Percentiles rank a stretch among this genome's conserved stretches.
Evolutionary conservation across 2,888 invertebrate species (phyloP).

Genomic region (Tachina grossa): DNA sequence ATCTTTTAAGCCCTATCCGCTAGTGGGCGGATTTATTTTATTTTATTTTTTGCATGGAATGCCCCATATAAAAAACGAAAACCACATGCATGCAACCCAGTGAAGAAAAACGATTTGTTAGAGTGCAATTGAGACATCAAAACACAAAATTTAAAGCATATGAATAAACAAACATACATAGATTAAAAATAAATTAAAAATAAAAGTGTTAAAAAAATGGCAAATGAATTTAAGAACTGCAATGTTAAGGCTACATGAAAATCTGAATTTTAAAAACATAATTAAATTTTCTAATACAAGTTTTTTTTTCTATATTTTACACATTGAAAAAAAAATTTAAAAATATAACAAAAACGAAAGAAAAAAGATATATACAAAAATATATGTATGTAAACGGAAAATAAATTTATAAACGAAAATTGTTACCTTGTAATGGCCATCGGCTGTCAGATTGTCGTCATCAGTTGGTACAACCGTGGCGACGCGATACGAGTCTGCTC

Average conservation of each 20-base stretch:
- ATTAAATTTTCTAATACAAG: too few relatives aligned
- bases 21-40: too few relatives aligned
- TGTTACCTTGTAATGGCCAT: constrained; percentile 94
- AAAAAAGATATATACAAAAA: constrained; percentile 12
- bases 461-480: constrained; percentile 95
- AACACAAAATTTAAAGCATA: not conserved
- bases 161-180: too few relatives aligned
- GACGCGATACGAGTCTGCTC: constrained; percentile 98
- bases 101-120: constrained; percentile 25
- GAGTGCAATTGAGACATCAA: constrained; percentile 46
- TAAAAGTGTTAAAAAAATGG: constrained; percentile 58
- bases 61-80: not conserved
- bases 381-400: constrained; percentile 15
- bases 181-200: constrained; percentile 19
- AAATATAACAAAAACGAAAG: constrained; percentile 25
- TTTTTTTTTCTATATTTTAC: not conserved
- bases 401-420: constrained; percentile 47
- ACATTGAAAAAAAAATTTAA: constrained; percentile 22
- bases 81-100: constrained; percentile 40
- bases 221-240: constrained; percentile 29
- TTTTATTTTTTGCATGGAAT: too few relatives aligned
- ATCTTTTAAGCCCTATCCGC: too few relatives aligned
- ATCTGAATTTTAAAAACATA: not conserved
- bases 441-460: constrained; percentile 98
- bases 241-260: constrained; percentile 24